Conservation (phyloP, 2,113 vertebrate genomes). For the Lamprotornis superbus region DNA sequence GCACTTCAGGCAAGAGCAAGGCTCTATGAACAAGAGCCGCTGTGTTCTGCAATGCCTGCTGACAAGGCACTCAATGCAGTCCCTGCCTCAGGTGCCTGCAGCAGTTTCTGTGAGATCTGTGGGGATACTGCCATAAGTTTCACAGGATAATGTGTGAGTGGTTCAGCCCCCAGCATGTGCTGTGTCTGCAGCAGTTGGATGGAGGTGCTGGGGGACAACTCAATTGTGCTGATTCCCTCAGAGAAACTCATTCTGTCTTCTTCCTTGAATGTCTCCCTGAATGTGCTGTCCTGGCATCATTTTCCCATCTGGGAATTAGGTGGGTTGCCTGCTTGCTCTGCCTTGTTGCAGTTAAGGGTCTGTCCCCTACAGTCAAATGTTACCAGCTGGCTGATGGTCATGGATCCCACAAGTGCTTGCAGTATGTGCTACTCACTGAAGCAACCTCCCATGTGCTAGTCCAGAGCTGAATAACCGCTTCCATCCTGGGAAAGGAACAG, state of each 20-base stretch:
- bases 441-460: not conserved
- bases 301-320: not conserved
- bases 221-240: not conserved
- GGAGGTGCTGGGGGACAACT: not conserved
- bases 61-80: not conserved
- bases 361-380: not conserved
- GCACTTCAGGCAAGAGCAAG: not conserved
- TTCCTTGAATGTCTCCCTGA: not conserved
- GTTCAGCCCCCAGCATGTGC: not conserved
- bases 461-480: not conserved
- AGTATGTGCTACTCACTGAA: not conserved
- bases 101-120: not conserved
- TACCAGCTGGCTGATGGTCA: not conserved
- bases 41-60: slow-evolving; percentile 23
- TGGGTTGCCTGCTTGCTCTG: not conserved
- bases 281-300: not conserved
- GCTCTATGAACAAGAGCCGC: not conserved
- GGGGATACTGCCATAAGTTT: not conserved
- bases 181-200: not conserved
- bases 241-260: not conserved
- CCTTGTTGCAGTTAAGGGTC: not conserved
- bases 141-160: not conserved
- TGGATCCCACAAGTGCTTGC: not conserved
- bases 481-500: not conserved
- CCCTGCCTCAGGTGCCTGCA: slow-evolving; percentile 24